Conservation (phyloP, 2,888 invertebrate genomes). For the Dyspetes luteomarginatus region DNA sequence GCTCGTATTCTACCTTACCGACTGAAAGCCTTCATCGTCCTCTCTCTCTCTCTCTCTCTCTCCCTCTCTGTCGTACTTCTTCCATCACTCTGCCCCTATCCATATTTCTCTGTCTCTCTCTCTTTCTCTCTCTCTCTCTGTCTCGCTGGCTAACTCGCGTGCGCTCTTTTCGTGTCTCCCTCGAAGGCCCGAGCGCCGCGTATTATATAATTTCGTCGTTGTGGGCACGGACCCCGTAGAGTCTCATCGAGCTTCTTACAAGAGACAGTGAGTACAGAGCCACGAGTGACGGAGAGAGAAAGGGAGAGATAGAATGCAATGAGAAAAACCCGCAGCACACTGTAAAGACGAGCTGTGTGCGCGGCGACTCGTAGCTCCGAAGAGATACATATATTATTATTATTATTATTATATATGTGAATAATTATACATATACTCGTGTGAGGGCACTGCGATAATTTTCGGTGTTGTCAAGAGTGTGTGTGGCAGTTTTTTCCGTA, state of each 20-base stretch:
- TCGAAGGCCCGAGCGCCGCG: slow-evolving; percentile 42
- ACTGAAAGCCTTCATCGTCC: slow-evolving; percentile 26
- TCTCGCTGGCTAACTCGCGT: not conserved
- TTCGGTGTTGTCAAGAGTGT: not conserved
- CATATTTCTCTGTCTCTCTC: not conserved
- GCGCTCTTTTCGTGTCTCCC: slow-evolving; percentile 10
- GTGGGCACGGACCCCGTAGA: slow-evolving; percentile 34
- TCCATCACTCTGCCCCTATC: not conserved
- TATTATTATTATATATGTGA: not conserved
- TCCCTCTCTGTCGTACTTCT: slow-evolving; percentile 7
- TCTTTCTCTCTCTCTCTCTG: slow-evolving; percentile 9
- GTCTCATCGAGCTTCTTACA: slow-evolving; percentile 36
- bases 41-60: not conserved
- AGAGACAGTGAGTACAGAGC: slow-evolving; percentile 19
- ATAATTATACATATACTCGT: not conserved
- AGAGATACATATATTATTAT: not conserved
- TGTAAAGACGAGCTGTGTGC: not conserved
- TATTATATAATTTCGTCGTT: slow-evolving; percentile 60
- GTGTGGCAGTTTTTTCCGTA: not conserved
- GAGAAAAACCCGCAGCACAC: not conserved
- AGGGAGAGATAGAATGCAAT: not conserved
- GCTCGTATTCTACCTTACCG: slow-evolving; percentile 56
- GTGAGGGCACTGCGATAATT: not conserved
- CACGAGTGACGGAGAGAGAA: slow-evolving; percentile 9
- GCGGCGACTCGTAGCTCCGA: not conserved